Base-by-base conservation (phyloP, 1,140 invertebrate species). In the Bicyclus anynana region DNA sequence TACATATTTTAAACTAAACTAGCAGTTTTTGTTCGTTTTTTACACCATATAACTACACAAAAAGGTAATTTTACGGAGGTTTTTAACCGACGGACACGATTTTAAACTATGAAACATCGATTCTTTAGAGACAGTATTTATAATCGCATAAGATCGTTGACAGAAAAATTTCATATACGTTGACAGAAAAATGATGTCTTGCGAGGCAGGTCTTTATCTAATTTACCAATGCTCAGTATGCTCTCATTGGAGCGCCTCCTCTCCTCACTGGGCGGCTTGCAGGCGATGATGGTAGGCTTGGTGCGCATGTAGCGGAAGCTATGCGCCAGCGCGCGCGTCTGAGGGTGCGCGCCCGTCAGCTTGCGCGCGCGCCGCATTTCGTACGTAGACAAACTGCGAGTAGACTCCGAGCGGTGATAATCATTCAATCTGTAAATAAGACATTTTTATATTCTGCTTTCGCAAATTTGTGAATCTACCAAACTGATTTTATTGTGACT, bases 281-380 rank as follows among this genome's bases (percentile, higher is more conserved):
- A 95, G 1, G 95, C 94, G 33, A 97, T 95, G 40, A 97, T 95
- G 0, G 95, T 95, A 0, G 95, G 95, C 73, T 96, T 97, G 46
- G 93, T 94, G 29, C 95, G 86, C 95, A 97, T 96, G 72, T 96
- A 96, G 16, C 95, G 90, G 78, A 95, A 95, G 74, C 94, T 95
- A 70, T 95, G 94, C 0, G 94, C 94, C 79, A 12, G 92, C 92
- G 70, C 93, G 93, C 55, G 56, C 16, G 60, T 63, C 9, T 14
- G 94, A 77, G 14, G 92, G 92, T 66, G 0, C 17, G 56, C 16
- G 9, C 44, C 93, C 66, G 46, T 92, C 89, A 0, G 93, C 93
- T 26, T 91, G 85, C 50, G 50, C 17, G 53, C 44, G 14, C 90
- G 83, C 53, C 94, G 91, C 29, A 93, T 91, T 59, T 93, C 91